These are phyloP conservation scores for Zele albiditarsus DNA, from an alignment of 2,888 invertebrate species.

Conservation along the genomic window DNA sequence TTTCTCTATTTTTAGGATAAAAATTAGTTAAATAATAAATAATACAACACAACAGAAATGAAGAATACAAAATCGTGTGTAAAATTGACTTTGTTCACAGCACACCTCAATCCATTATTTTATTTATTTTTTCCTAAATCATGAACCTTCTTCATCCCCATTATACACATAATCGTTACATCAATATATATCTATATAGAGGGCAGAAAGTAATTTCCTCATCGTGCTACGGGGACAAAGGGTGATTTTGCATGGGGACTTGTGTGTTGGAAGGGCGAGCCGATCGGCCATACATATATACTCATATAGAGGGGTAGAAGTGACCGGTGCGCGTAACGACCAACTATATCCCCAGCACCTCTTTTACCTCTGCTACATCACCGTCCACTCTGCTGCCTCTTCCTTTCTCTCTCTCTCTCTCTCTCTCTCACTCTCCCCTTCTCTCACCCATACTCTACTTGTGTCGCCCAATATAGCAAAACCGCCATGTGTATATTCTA, in stretches of 20 bases:
- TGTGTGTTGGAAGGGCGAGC: constrained; percentile 37
- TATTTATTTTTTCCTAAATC: background rate
- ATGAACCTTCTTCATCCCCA: background rate
- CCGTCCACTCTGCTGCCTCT: constrained; percentile 42
- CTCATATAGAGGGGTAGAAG: constrained; percentile 58
- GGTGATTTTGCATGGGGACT: constrained; percentile 69
- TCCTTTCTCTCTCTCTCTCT: constrained; percentile 27
- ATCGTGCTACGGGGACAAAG: constrained; percentile 65
- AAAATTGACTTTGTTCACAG: background rate
- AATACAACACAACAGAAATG: no score
- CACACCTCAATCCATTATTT: background rate
- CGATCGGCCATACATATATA: constrained; percentile 40
- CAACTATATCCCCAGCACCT: constrained; percentile 48
- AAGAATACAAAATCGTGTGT: no score
- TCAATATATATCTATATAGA: constrained; percentile 53
- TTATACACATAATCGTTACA: constrained; percentile 27
- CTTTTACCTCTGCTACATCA: constrained; percentile 37
- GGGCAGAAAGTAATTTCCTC: constrained; percentile 72
- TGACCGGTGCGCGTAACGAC: constrained; percentile 72
- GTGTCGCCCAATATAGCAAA: constrained; percentile 4
- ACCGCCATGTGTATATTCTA: constrained; percentile 62
- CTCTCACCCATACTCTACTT: constrained; percentile 24
- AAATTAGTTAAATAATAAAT: no score
- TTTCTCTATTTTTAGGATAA: no score
- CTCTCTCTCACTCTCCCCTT: constrained; percentile 36